Conservation (phyloP, 2,797 vertebrate genomes). For the Phalloptychus januarius region DNA sequence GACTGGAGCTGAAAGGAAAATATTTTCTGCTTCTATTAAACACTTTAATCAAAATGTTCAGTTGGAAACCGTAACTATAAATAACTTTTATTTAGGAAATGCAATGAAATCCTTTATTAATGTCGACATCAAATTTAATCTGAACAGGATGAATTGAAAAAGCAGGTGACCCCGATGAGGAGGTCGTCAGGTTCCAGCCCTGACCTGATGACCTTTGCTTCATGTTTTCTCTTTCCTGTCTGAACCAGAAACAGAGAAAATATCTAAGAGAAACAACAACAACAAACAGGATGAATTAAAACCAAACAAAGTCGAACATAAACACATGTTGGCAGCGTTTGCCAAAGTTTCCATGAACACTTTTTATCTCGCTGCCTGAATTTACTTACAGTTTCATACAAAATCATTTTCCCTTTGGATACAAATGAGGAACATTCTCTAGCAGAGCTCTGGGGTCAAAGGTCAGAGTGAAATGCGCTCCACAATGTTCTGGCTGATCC, state of each 20-base stretch:
- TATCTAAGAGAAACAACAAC: no score
- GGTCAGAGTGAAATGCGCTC: slow-evolving; percentile 68
- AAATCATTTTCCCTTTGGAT: background rate
- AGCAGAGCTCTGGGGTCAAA: slow-evolving; percentile 35
- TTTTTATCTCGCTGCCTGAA: background rate
- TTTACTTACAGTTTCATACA: background rate
- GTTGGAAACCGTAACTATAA: background rate
- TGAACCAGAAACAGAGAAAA: background rate
- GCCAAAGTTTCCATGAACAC: background rate
- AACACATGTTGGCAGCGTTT: background rate
- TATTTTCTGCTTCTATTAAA: background rate
- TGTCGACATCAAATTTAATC: background rate
- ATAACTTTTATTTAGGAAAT: background rate
- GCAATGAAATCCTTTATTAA: background rate
- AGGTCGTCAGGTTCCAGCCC: no score
- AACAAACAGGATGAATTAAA: background rate
- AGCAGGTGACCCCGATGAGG: no score
- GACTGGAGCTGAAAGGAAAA: background rate
- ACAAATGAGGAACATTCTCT: background rate
- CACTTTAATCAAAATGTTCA: background rate
- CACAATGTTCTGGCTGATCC: slow-evolving; percentile 76
- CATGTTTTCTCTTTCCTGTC: no score
- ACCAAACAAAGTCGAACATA: no score
- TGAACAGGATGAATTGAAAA: background rate
- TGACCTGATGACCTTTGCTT: no score